These are phyloP conservation scores for Psophia crepitans DNA, from an alignment of 2,113 vertebrate genomes.

Conservation along the genomic window DNA sequence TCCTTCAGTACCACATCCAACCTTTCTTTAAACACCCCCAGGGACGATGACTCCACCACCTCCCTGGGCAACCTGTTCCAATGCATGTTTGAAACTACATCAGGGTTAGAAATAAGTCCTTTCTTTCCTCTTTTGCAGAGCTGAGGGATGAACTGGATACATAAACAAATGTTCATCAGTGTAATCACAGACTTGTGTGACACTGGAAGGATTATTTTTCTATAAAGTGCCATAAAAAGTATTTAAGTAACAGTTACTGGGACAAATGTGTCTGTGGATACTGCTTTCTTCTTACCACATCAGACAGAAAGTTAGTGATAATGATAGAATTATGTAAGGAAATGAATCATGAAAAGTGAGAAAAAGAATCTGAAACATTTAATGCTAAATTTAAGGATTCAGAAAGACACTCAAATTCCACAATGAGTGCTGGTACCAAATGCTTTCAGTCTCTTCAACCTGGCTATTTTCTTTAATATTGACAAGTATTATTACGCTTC, in stretches of 20 bases:
- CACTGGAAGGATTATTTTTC: not conserved
- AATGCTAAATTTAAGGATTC: constrained; percentile 24
- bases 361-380: constrained; percentile 23
- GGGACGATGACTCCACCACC: too few species aligned
- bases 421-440: not conserved
- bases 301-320: not conserved
- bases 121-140: not conserved
- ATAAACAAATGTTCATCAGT: not conserved
- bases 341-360: constrained; percentile 24
- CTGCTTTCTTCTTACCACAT: not conserved
- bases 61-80: too few species aligned
- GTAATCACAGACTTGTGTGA: not conserved
- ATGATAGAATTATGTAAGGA: constrained; percentile 28
- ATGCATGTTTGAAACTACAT: not conserved
- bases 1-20: too few species aligned
- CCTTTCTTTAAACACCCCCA: too few species aligned
- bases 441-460: not conserved
- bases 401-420: not conserved
- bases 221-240: not conserved
- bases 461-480: not conserved
- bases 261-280: not conserved
- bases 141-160: not conserved
- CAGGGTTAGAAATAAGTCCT: not conserved
- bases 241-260: not conserved
- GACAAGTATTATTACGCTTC: constrained; percentile 2